Evolutionary conservation across 2,797 vertebrate genomes (phyloP).

Genomic region (Fistularia commersonii): DNA sequence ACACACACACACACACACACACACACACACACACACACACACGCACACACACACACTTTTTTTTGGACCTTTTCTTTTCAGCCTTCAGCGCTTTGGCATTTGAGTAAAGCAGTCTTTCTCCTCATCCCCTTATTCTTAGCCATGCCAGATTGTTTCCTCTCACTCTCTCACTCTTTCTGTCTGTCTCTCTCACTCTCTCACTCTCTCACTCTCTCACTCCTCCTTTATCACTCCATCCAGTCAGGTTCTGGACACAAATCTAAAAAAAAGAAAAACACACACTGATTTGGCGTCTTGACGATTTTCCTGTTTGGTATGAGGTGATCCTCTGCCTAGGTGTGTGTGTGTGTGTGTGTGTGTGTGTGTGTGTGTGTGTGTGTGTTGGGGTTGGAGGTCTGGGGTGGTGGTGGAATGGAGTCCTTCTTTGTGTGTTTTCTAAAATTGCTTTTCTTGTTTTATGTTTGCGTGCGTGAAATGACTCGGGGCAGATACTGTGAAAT

Average conservation of each 20-base stretch:
- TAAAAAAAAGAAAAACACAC: constrained; percentile 12
- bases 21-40: constrained; percentile 5
- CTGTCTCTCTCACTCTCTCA: background rate
- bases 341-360: too few species aligned
- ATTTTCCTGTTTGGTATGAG: constrained; percentile 12
- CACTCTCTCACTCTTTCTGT: background rate
- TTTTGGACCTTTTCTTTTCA: constrained; percentile 32
- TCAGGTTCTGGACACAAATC: constrained; percentile 6
- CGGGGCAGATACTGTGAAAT: background rate
- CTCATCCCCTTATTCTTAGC: constrained; percentile 18
- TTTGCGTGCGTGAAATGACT: constrained; percentile 6
- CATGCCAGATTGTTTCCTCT: constrained; percentile 3
- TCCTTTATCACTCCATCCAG: constrained; percentile 11
- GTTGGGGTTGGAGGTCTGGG: background rate
- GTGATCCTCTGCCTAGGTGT: constrained; percentile 5
- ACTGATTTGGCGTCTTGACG: constrained; percentile 8
- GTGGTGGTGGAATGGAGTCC: background rate
- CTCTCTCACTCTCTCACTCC: constrained; percentile 7
- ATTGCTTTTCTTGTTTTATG: constrained; percentile 9
- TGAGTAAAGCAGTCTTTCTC: constrained; percentile 22
- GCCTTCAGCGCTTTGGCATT: constrained; percentile 24
- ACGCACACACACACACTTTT: constrained; percentile 6
- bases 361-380: background rate
- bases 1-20: constrained; percentile 12
- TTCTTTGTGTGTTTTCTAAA: constrained; percentile 18